Percentiles rank a stretch among this genome's conserved stretches.
Evolutionary conservation across 2,797 vertebrate genomes (phyloP).

Genomic region (Halcyon leucocephala): DNA sequence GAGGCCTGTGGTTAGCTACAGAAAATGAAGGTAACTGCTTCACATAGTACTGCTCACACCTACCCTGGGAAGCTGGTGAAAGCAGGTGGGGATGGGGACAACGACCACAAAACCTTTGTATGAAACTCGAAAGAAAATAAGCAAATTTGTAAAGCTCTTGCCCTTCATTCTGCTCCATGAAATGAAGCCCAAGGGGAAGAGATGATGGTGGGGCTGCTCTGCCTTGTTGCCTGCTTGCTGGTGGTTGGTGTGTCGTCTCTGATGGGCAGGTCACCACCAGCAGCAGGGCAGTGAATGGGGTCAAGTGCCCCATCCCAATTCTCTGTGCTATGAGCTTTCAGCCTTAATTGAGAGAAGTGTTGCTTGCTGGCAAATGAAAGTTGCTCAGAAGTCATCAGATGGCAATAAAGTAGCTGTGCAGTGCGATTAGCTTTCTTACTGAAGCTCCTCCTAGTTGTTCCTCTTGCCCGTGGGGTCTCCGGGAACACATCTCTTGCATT

Average conservation of each 20-base stretch:
- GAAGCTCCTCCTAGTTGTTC: background rate
- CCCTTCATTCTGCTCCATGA: fast-evolving
- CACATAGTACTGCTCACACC: background rate
- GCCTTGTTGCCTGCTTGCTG: fast-evolving
- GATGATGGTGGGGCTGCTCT: too few relatives aligned
- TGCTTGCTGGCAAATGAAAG: background rate
- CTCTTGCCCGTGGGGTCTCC: background rate
- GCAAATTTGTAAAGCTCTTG: fast-evolving
- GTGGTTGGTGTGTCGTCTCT: fast-evolving
- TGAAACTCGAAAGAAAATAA: background rate
- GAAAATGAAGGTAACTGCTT: background rate
- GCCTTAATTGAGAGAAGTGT: fast-evolving
- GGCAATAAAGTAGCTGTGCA: fast-evolving
- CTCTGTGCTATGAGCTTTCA: fast-evolving
- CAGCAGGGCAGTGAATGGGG: fast-evolving
- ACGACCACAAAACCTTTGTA: background rate
- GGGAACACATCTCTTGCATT: background rate
- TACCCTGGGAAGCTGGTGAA: background rate
- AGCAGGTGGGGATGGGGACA: fast-evolving
- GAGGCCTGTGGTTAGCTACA: background rate
- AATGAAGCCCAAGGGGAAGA: background rate
- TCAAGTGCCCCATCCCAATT: background rate
- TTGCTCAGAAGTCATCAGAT: background rate
- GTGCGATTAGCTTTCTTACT: background rate
- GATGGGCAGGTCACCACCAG: background rate